Base-by-base conservation (phyloP, 2,113 vertebrate species). In the Lophotis ruficrista region DNA sequence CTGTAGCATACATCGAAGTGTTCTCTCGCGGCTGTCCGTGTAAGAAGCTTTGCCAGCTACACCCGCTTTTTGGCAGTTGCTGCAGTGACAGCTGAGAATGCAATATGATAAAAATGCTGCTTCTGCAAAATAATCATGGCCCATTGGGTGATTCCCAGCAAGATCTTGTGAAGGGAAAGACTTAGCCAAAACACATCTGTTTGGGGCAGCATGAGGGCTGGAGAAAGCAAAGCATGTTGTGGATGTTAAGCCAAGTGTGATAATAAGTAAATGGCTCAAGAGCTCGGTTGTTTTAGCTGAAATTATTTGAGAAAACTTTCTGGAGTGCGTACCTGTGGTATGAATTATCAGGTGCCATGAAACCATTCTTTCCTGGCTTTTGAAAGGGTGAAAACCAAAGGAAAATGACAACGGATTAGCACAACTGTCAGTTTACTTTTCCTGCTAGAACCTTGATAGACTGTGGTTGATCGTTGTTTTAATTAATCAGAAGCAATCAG, bases 401-500 rank as follows among this genome's bases (percentile, higher is more conserved):
- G 61, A 69, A 93, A 76, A 71, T 66, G 60, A 37, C 75, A 94
- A 79, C 14, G 7, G 45, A 82, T 69, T 71, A 93, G 45, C 83
- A 91, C n/a, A 82, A 50, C 18, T 76, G 65, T 85, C 73, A 48
- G 84, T 68, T 96, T 83, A 56, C 73, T 87, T 96, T 94, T 89
- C 65, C 45, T 94, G 22, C 33, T 93, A 60, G 53, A 87, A 87
- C 77, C 28, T 68, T 80, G 51, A 62, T 48, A 92, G 60, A 91
- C 65, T 7, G 24, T 66, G 45, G 83, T 80, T 89, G 90, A 92
- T 84, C 78, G 64, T 64, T 80, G 77, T 79, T 94, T 87, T 90
- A 82, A 91, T 95, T 92, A 94, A 91, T 94, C 77, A 91, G 73
- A 73, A 93, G 37, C 65, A 96, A 93, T 95, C 86, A 92, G 41